phyloP scores from a whole-genome alignment of 2,797 vertebrate species.

The Pelochelys cantorii region DNA sequence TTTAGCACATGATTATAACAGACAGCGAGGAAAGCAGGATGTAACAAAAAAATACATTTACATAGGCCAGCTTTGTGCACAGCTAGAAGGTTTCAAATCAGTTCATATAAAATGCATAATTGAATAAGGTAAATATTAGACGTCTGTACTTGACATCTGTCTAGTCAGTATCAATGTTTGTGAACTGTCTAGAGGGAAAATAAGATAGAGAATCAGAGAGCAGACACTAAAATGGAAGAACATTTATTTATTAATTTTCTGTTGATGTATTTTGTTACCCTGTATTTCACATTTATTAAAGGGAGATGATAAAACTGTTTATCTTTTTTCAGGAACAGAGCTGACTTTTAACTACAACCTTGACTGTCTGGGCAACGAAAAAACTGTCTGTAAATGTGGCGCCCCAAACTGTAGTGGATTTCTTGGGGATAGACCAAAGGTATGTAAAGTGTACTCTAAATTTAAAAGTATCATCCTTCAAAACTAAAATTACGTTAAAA shows the following conservation, averaged over 20 bases:
- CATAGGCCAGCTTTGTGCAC: not conserved
- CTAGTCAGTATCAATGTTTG: not conserved
- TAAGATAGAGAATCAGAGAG: not conserved
- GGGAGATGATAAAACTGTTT: not conserved
- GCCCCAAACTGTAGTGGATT: slow-evolving; percentile 98
- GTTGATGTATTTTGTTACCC: not conserved
- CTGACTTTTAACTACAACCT: slow-evolving; percentile 99
- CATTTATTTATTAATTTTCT: not conserved
- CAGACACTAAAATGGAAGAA: not conserved
- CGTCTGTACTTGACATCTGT: not conserved
- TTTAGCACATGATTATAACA: not conserved
- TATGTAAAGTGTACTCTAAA: slow-evolving; percentile 53
- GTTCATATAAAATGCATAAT: not conserved
- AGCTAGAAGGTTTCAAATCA: not conserved
- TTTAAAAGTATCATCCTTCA: not conserved
- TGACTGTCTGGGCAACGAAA: slow-evolving; percentile 97
- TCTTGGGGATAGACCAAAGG: slow-evolving; percentile 97
- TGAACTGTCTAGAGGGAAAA: not conserved
- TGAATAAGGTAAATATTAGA: not conserved
- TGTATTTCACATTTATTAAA: not conserved
- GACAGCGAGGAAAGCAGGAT: not conserved
- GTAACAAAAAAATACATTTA: not conserved
- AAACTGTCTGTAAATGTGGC: slow-evolving; percentile 94
- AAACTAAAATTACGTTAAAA: not conserved
- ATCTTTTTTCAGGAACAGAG: slow-evolving; percentile 87